These are phyloP conservation scores for Papilio elwesi DNA, from an alignment of 2,888 invertebrate species.

Conservation along the genomic window DNA sequence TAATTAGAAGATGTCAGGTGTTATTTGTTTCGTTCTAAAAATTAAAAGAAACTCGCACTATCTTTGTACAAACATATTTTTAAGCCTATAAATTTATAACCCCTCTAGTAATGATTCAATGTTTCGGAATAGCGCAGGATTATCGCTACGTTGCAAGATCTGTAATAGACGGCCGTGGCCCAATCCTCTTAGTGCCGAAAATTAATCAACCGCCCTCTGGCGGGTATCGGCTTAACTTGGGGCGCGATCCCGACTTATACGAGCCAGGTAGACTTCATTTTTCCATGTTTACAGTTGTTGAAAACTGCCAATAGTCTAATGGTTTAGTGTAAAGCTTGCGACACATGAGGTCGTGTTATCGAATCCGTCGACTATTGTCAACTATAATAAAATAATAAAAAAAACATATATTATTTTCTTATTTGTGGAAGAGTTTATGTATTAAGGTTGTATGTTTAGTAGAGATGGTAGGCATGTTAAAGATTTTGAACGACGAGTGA, in stretches of 20 bases:
- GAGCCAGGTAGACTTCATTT: not conserved
- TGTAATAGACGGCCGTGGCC: conserved; percentile 48
- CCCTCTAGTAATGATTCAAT: conserved; percentile 3
- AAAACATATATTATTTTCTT: too few species aligned
- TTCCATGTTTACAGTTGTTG: not conserved
- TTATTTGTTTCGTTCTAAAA: not conserved
- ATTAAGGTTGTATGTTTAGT: too few species aligned
- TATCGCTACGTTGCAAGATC: conserved; percentile 39
- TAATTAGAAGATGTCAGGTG: not conserved
- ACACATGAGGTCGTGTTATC: too few species aligned
- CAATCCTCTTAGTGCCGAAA: conserved; percentile 72
- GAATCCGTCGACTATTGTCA: too few species aligned
- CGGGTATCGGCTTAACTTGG: conserved; percentile 53
- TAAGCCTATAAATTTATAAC: not conserved
- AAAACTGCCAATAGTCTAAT: not conserved
- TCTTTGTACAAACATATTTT: not conserved
- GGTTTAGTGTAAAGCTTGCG: too few species aligned
- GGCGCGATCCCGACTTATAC: not conserved
- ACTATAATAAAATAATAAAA: too few species aligned
- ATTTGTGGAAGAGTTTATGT: too few species aligned
- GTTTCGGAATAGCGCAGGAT: conserved; percentile 44
- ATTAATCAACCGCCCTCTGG: conserved; percentile 68
- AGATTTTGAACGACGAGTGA: too few species aligned
- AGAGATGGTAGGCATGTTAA: too few species aligned
- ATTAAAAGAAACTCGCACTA: not conserved